Conservation (phyloP, 2,888 invertebrate species). For the Rhagophthalmus giganteus region DNA sequence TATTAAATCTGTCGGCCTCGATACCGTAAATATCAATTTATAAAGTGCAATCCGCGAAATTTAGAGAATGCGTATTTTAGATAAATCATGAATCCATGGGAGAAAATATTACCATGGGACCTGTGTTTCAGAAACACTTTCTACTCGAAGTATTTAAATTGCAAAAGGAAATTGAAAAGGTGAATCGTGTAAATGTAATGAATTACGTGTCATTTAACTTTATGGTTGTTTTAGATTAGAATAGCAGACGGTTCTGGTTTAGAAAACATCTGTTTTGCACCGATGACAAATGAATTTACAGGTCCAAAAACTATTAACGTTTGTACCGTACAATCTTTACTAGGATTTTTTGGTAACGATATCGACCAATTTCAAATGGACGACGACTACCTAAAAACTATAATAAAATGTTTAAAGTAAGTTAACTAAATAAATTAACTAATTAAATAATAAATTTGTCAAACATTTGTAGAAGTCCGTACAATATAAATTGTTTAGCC, state of each 20-base stretch:
- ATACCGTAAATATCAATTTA: conserved; percentile 53
- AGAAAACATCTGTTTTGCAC: conserved; percentile 82
- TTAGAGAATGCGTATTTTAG: conserved; percentile 28
- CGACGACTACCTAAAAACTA: conserved; percentile 54
- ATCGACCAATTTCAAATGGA: conserved; percentile 53
- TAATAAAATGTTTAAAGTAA: conserved; percentile 51
- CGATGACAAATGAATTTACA: conserved; percentile 69
- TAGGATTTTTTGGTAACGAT: conserved; percentile 76
- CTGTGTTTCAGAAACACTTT: conserved; percentile 78
- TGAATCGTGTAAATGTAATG: conserved; percentile 43
- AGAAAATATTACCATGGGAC: conserved; percentile 66
- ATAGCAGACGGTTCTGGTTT: conserved; percentile 57
- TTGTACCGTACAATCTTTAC: conserved; percentile 81
- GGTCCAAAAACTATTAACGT: conserved; percentile 59
- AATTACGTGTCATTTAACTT: too few relatives aligned
- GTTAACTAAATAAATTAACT: too few relatives aligned
- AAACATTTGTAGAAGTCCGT: conserved; percentile 60
- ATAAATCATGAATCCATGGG: conserved; percentile 40
- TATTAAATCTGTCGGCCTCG: conserved; percentile 66
- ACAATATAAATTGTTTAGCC: conserved; percentile 70
- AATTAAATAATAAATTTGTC: too few relatives aligned
- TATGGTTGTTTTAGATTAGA: conserved; percentile 11
- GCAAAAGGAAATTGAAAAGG: conserved; percentile 67
- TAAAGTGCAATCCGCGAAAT: background rate
- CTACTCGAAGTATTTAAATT: conserved; percentile 70